A percentile compares a stretch with the other conserved stretches of the same genome.
Conservation (phyloP, 2,113 vertebrate species). For the Puma concolor region DNA sequence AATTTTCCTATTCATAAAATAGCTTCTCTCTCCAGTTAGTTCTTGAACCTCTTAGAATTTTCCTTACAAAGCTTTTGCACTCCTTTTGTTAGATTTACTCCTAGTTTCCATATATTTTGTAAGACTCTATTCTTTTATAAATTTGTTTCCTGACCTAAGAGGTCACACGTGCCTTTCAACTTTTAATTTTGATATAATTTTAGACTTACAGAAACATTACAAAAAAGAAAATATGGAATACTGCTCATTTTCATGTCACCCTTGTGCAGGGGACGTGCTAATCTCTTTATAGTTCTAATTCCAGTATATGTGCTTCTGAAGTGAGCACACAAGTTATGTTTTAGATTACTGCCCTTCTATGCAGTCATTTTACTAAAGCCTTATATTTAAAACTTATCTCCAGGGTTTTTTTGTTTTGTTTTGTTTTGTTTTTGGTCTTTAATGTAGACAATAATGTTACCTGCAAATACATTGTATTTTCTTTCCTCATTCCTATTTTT, state of each 20-base stretch:
- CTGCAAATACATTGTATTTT: not conserved
- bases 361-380: not conserved
- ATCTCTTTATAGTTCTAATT: not conserved
- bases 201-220: not conserved
- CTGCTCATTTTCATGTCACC: not conserved
- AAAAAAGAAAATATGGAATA: not conserved
- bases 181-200: not conserved
- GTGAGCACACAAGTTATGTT: not conserved
- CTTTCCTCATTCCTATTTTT: not conserved
- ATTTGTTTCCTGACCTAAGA: not conserved
- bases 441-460: not conserved
- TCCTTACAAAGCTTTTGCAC: not conserved
- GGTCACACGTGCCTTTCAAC: not conserved
- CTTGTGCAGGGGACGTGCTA: not conserved
- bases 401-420: not conserved
- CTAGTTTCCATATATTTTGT: not conserved
- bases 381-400: not conserved
- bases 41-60: not conserved
- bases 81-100: conserved; percentile 16
- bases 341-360: not conserved
- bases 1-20: not conserved
- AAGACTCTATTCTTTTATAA: not conserved
- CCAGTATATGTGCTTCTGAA: not conserved
- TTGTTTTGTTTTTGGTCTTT: not conserved
- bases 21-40: not conserved